phyloP scores from a whole-genome alignment of 2,113 vertebrate species.

The Paradoxurus hermaphroditus region DNA sequence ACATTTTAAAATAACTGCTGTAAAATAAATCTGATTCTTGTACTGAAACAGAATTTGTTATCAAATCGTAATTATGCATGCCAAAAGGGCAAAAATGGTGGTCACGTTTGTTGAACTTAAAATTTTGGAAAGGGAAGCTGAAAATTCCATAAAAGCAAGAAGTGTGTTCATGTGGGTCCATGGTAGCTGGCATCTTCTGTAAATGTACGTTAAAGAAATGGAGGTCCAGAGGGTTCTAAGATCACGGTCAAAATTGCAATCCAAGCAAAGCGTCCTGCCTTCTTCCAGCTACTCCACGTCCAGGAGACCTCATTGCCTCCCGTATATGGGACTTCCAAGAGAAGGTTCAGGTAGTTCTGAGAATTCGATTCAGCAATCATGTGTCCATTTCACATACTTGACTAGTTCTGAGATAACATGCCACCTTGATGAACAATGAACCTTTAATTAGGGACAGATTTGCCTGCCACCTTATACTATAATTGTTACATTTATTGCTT shows the following conservation, averaged over 20 bases:
- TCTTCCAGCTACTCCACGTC: fast-evolving
- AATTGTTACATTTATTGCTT: background rate
- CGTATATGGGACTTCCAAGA: background rate
- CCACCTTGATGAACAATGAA: background rate
- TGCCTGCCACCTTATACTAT: background rate
- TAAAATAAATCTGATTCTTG: background rate
- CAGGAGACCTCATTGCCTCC: background rate
- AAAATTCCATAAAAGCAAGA: background rate
- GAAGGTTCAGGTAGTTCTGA: background rate
- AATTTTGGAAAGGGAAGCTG: background rate
- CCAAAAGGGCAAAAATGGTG: background rate
- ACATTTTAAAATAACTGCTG: background rate
- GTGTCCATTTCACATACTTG: background rate
- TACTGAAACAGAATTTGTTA: background rate
- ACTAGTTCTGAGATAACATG: background rate
- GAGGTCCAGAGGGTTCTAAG: background rate
- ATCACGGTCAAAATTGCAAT: background rate
- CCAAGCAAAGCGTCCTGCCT: background rate
- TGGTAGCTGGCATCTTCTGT: background rate
- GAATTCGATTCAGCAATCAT: background rate
- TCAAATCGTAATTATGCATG: background rate
- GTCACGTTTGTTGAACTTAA: background rate
- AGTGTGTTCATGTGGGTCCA: fast-evolving
- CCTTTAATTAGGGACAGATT: constrained; percentile 17
- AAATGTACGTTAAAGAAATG: background rate